Evolutionary conservation across 2,797 vertebrate species (phyloP).

Genomic region (Oreonectes daqikongensis): DNA sequence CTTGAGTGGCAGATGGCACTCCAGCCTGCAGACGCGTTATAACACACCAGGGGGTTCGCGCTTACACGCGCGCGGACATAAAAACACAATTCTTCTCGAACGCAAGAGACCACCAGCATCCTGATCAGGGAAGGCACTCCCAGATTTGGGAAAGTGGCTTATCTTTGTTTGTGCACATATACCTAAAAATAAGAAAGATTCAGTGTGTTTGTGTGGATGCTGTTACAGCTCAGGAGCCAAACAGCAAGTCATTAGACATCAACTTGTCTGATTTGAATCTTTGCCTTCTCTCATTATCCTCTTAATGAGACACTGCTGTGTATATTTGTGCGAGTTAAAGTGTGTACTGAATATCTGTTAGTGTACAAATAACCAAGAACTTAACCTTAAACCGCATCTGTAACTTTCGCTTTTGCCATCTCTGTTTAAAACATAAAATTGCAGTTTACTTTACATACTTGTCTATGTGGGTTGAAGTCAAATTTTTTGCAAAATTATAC

Average conservation of each 20-base stretch:
- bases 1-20: conserved; percentile 59
- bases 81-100: not conserved
- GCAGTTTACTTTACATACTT: too few species aligned
- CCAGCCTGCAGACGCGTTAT: conserved; percentile 49
- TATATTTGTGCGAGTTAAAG: conserved; percentile 1
- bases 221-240: not conserved
- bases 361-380: not conserved
- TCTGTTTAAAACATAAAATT: too few species aligned
- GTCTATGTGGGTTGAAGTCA: too few species aligned
- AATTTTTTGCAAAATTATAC: too few species aligned
- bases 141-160: not conserved
- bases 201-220: conserved; percentile 1
- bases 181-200: not conserved
- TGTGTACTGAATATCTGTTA: not conserved
- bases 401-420: too few species aligned
- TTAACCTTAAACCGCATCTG: conserved; percentile 5
- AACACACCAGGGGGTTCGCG: conserved; percentile 46
- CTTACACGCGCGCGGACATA: conserved; percentile 21
- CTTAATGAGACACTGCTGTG: conserved; percentile 3
- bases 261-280: conserved; percentile 20
- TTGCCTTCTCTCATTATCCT: not conserved
- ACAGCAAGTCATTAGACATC: conserved; percentile 25
- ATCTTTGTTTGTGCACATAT: not conserved
- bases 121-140: not conserved
- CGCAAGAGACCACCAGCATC: conserved; percentile 4